Percentiles rank a stretch among this genome's conserved stretches.
Evolutionary conservation across 2,888 invertebrate species (phyloP).

Genomic region (Baronia brevicornis): DNA sequence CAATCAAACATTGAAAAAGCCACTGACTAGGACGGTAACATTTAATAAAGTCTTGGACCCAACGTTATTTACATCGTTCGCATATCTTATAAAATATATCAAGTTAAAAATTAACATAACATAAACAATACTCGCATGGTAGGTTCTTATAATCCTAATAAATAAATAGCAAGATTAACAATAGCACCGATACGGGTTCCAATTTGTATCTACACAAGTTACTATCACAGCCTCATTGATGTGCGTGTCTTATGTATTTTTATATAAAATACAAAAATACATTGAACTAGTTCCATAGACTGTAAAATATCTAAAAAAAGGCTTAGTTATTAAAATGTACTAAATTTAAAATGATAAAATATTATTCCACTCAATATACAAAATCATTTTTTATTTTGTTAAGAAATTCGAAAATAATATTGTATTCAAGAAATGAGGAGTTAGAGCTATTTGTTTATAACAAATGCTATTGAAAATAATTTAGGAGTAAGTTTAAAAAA

Average conservation of each 20-base stretch:
- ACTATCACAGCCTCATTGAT: constrained; percentile 71
- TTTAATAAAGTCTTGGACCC: constrained; percentile 34
- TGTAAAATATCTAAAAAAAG: constrained; percentile 20
- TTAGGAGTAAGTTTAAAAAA: too few species aligned
- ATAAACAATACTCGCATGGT: constrained; percentile 67
- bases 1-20: constrained; percentile 29
- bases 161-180: constrained; percentile 38
- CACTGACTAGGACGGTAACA: constrained; percentile 64
- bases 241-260: constrained; percentile 47
- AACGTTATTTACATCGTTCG: constrained; percentile 36
- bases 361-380: too few species aligned
- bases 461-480: too few species aligned
- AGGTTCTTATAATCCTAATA: constrained; percentile 43
- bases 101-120: constrained; percentile 41
- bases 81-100: constrained; percentile 30
- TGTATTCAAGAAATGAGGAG: constrained; percentile 8
- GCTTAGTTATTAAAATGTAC: too few species aligned
- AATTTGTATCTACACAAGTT: constrained; percentile 34
- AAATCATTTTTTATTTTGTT: too few species aligned
- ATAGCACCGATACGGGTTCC: constrained; percentile 49
- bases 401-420: constrained; percentile 1
- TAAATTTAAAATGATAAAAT: too few species aligned
- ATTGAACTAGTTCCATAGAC: constrained; percentile 24
- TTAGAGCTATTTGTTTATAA: too few species aligned
- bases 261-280: constrained; percentile 28